Conservation (phyloP, 2,113 vertebrate species). For the Megaceryle maxima region DNA sequence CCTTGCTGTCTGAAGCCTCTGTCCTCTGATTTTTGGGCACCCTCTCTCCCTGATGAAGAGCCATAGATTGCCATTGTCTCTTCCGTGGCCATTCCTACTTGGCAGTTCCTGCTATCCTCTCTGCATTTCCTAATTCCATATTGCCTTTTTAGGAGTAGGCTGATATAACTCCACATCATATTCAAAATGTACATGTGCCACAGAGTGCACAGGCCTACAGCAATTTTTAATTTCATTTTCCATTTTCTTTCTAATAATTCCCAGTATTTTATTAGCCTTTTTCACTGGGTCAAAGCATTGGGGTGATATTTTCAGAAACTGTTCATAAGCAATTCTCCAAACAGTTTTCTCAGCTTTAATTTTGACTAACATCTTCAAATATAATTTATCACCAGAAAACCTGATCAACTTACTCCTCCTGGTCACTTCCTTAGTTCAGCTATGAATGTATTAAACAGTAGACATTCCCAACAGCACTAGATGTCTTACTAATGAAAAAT, state of each 20-base stretch:
- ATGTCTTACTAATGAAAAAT: not conserved
- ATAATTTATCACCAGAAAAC: not conserved
- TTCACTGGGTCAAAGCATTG: fast-evolving
- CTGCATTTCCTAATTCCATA: not conserved
- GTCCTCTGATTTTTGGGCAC: not conserved
- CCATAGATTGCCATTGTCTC: not conserved
- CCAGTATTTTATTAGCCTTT: not conserved
- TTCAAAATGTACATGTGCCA: not conserved
- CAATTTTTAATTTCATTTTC: not conserved
- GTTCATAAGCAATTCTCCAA: not conserved
- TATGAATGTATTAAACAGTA: not conserved
- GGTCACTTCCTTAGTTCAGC: not conserved
- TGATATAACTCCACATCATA: not conserved
- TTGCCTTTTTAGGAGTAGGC: not conserved
- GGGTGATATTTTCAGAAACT: not conserved
- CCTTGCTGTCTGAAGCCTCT: not conserved
- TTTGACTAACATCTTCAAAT: not conserved
- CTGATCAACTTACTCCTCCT: not conserved
- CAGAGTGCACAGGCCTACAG: not conserved
- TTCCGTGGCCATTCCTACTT: not conserved
- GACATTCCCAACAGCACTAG: not conserved
- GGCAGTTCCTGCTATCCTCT: not conserved
- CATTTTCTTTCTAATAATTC: not conserved
- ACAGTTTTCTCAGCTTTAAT: not conserved
- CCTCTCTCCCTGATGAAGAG: fast-evolving